Base-by-base conservation (phyloP, 2,113 vertebrate species). In the Hoplias malabaricus region DNA sequence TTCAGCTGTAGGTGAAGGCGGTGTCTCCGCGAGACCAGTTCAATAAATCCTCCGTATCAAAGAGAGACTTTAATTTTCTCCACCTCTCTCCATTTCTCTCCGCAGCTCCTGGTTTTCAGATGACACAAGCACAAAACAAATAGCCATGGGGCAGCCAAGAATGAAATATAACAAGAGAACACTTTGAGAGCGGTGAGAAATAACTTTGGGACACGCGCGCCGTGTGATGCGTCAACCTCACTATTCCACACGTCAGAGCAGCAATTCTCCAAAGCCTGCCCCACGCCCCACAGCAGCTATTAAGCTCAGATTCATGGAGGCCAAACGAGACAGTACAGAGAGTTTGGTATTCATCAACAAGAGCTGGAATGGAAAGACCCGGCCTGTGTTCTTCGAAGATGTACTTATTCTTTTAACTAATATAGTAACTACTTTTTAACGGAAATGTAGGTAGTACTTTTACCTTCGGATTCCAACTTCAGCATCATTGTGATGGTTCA, bases 121-220 rank as follows among this genome's bases (percentile, higher is more conserved):
- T 78, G 80, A 82, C 80, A 78, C 43, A 43, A 69, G 75, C 69
- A 82, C 80, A 74, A 78, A 73, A 82, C 75, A 77, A 82, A 82
- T 63, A 82, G 75, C 69, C 48, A 43, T 16, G 59, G 75, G 72
- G 75, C 59, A 69, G 33, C 75, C 19, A 46, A 56, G 76, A 73
- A 74, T 78, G 62, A 82, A 78, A 82, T 82, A 78, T 62, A 82
- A 78, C 80, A 73, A 69, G 75, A 73, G 75, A 78, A 50, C 54
- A 62, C 75, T 78, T 72, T 29, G 80, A 78, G 61, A 77, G 73
- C 5, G 14, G 48, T 72, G 79, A 81, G 63, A 78, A 78, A 73
- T 73, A 73, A 78, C 75, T 73, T 66, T 73, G 42, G 38, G 74
- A 62, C 80, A 78, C 59, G 34, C 56, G 61, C 76, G 36, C 76